These are phyloP conservation scores for Plusia festucae DNA, from an alignment of 2,888 invertebrate genomes.

Conservation along the genomic window DNA sequence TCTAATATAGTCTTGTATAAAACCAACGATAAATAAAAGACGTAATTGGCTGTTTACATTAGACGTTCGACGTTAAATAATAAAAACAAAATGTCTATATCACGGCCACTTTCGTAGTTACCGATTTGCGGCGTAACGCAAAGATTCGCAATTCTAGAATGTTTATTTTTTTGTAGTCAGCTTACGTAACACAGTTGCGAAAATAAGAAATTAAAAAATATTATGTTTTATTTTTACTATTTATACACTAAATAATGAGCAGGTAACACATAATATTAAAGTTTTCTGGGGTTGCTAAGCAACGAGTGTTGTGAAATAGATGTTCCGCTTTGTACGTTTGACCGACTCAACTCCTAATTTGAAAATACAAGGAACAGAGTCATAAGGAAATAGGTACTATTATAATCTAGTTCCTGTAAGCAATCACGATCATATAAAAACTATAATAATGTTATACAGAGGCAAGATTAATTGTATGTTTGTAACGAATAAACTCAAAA, in stretches of 20 bases:
- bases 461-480: too few species aligned
- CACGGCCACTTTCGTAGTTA: constrained; percentile 17
- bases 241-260: not conserved
- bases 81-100: constrained; percentile 3
- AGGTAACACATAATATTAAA: not conserved
- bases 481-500: too few species aligned
- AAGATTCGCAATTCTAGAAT: constrained; percentile 24
- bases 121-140: constrained; percentile 28
- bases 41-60: not conserved
- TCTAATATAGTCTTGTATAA: not conserved
- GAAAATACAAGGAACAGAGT: constrained; percentile 1
- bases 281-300: not conserved
- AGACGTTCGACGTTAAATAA: not conserved
- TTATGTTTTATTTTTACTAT: constrained; percentile 24
- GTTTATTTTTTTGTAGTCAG: constrained; percentile 26
- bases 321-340: not conserved
- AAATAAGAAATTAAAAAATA: constrained; percentile 30
- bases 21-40: not conserved
- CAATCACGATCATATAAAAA: constrained; percentile 14
- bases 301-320: not conserved
- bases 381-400: constrained; percentile 9
- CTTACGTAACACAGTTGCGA: constrained; percentile 34
- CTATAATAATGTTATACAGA: too few species aligned
- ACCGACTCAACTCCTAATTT: not conserved
- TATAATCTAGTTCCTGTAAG: constrained; percentile 17